Conservation (phyloP, 2,797 vertebrate species). For the Spizella passerina region DNA sequence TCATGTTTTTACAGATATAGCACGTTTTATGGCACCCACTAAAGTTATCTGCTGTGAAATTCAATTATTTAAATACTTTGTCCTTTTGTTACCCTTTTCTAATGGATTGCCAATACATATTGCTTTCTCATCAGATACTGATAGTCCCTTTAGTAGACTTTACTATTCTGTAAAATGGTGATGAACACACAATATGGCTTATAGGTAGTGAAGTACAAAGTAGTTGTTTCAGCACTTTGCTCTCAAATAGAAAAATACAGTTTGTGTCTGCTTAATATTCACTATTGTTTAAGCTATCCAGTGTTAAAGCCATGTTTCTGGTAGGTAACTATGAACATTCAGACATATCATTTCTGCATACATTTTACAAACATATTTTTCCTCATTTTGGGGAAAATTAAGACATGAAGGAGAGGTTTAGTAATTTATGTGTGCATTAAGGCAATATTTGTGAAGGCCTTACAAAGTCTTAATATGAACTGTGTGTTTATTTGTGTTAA, state of each 20-base stretch:
- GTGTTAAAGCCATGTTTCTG: not conserved
- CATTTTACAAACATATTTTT: not conserved
- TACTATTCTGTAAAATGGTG: not conserved
- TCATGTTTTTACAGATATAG: slow-evolving; percentile 52
- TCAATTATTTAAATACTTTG: slow-evolving; percentile 48
- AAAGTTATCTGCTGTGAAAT: slow-evolving; percentile 57
- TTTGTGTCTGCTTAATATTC: not conserved
- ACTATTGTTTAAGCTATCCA: not conserved
- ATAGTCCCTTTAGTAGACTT: slow-evolving; percentile 54
- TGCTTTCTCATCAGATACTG: slow-evolving; percentile 64
- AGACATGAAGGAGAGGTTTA: not conserved
- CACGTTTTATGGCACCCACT: slow-evolving; percentile 45
- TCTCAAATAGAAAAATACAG: not conserved
- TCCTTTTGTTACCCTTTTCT: slow-evolving; percentile 65
- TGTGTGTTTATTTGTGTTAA: not conserved
- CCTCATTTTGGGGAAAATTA: not conserved
- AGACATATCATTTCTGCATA: not conserved
- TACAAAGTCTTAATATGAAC: not conserved
- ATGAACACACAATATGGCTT: slow-evolving; percentile 22
- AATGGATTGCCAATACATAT: slow-evolving; percentile 53
- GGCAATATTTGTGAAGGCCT: not conserved
- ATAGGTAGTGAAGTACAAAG: not conserved
- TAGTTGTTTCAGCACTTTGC: slow-evolving; percentile 49
- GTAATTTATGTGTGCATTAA: not conserved
- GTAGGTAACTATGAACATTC: not conserved